Evolutionary conservation across 2,113 vertebrate species (phyloP), one percentile per base, ranked within the genome.

Genomic region (Holacanthus passer): DNA sequence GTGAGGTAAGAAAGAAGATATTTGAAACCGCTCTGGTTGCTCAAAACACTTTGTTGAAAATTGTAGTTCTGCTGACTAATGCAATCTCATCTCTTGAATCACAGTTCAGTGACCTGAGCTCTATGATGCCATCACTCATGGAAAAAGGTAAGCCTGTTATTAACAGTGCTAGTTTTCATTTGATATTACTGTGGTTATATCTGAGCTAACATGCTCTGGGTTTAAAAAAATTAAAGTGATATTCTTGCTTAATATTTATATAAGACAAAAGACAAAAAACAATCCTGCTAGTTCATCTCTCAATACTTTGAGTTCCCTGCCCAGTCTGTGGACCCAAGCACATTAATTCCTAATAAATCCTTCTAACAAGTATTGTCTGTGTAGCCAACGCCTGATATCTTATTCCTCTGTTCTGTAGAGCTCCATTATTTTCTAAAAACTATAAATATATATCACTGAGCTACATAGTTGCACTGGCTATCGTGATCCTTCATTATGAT

Each of bases 101-200:
- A 14, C 95, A 99, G 98, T 98, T 99, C 89, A 98, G 96, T 32
- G 97, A 99, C 84, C 95, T 99, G 43, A 94, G 94, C 43, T 96
- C 97, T 1, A 95, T 99, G 95, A 97, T 98, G 24, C 96, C 98
- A 5, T 92, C 96, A 0, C 94, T 97, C 60, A 94, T 98, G 75
- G 97, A 99, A 81, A 98, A 98, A 97, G 98, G 98, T 99, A 92
- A 41, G 70, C 3, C 19, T 29, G 6, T 56, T 53, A 63, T 53
- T 48, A 13, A 39, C 41, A n/a, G 17, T 2, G 24, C 12, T 39
- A 32, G 35, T 16, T 62, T 63, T 56, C 2, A 50, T 50, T 63
- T 56, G 3, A 50, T 50, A 20, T 35, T 14, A 16, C 32, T 22
- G 7, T 29, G 7, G 8, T 32, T n/a, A 22, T n/a, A 16, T 29